Conservation (phyloP, 2,797 vertebrate species). For the Chloroceryle inda region DNA sequence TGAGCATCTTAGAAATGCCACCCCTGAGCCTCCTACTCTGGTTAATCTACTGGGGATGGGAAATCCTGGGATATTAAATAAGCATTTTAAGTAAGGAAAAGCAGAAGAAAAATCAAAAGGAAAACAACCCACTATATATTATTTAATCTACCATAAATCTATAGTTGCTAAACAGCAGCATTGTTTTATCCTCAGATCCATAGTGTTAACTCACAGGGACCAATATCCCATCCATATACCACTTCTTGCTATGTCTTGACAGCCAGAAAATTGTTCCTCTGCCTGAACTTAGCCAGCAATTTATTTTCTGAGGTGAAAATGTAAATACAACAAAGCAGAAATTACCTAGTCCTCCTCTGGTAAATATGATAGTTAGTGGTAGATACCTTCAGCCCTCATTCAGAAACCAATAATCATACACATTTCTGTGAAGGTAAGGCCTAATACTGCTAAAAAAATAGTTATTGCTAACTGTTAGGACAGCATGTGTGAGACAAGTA, state of each 20-base stretch:
- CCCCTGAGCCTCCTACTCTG: background rate
- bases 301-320: conserved; percentile 17
- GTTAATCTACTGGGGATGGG: background rate
- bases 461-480: background rate
- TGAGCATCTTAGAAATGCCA: background rate
- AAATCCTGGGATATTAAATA: background rate
- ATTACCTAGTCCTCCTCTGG: background rate
- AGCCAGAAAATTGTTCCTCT: conserved; percentile 14
- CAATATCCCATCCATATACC: background rate
- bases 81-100: background rate
- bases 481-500: background rate
- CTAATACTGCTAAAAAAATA: background rate
- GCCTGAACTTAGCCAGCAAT: background rate
- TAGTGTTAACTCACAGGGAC: background rate
- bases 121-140: background rate
- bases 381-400: background rate
- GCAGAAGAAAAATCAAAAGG: background rate
- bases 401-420: background rate
- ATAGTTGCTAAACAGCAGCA: background rate
- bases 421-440: background rate
- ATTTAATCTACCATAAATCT: background rate
- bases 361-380: background rate
- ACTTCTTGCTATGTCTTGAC: background rate
- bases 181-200: background rate
- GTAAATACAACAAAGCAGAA: conserved; percentile 5